Conservation (phyloP, 2,797 vertebrate genomes). For the Hippopotamyrus pictus region DNA sequence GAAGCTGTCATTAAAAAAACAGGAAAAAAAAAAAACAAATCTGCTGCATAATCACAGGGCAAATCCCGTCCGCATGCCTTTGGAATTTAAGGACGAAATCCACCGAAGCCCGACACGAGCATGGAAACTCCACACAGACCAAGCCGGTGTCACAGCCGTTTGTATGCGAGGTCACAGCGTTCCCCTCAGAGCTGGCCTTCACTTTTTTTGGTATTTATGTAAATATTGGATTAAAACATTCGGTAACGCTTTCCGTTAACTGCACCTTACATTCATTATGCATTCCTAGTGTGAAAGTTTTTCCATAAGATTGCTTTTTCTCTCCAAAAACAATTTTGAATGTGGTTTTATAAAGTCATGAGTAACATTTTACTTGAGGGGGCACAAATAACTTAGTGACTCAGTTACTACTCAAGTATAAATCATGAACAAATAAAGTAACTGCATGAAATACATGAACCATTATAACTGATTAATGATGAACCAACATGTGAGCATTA, state of each 20-base stretch:
- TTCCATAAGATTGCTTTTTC: not conserved
- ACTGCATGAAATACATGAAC: not conserved
- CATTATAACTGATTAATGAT: not conserved
- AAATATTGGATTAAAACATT: not conserved
- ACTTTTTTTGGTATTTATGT: not conserved
- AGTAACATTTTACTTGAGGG: not conserved
- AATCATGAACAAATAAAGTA: not conserved
- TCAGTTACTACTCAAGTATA: not conserved
- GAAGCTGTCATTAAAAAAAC: conserved; percentile 1
- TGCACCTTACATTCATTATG: not conserved
- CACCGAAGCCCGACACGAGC: not conserved
- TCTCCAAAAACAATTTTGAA: not conserved
- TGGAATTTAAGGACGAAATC: not conserved
- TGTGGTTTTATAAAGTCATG: not conserved
- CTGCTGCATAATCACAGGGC: not conserved
- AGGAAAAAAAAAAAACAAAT: not conserved
- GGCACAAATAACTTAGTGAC: not conserved
- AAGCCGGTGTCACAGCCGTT: not conserved
- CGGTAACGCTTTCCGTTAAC: not conserved
- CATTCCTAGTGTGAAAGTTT: not conserved
- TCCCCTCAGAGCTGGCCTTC: not conserved
- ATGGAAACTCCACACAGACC: not conserved
- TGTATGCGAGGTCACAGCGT: not conserved
- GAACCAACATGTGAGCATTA: not conserved
- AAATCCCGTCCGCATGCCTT: not conserved